phyloP scores from a whole-genome alignment of 1,140 invertebrate species.

The Spodoptera frugiperda region DNA sequence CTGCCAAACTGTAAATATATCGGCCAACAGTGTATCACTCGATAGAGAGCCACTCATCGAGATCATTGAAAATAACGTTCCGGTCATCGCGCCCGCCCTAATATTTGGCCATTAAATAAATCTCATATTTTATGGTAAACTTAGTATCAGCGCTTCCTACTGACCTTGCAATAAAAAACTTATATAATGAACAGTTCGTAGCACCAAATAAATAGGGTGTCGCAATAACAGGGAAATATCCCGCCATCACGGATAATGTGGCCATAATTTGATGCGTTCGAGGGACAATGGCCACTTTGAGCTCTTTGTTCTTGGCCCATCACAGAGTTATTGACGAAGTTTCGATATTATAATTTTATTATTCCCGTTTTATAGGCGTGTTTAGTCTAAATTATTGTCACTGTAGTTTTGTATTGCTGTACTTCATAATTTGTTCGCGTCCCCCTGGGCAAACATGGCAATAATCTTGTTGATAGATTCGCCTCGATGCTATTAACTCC shows the following conservation, averaged over 20 bases:
- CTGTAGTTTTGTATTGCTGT: slow-evolving; percentile 42
- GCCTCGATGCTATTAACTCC: neutral
- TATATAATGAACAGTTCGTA: slow-evolving; percentile 35
- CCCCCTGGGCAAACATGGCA: slow-evolving; percentile 27
- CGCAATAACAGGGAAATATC: slow-evolving; percentile 57
- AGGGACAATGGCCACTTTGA: slow-evolving; percentile 59
- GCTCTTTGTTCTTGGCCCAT: slow-evolving; percentile 59
- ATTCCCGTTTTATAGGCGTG: slow-evolving; percentile 62
- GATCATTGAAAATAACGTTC: slow-evolving; percentile 41
- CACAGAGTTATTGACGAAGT: slow-evolving; percentile 62
- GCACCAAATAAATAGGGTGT: slow-evolving; percentile 45
- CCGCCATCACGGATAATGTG: slow-evolving; percentile 61
- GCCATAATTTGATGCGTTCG: slow-evolving; percentile 59
- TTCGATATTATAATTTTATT: slow-evolving; percentile 68
- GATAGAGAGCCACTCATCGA: slow-evolving; percentile 24
- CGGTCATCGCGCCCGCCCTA: slow-evolving; percentile 1
- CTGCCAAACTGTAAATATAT: neutral
- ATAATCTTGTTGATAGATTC: slow-evolving; percentile 33
- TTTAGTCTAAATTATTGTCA: slow-evolving; percentile 70
- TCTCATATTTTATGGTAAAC: slow-evolving; percentile 46
- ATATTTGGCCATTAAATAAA: slow-evolving; percentile 44
- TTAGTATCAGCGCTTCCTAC: slow-evolving; percentile 15
- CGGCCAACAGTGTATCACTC: neutral
- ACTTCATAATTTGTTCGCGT: slow-evolving; percentile 44
- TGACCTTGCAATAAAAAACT: slow-evolving; percentile 47